Percentiles rank a stretch among this genome's conserved stretches.
phyloP scores from a whole-genome alignment of 1,140 invertebrate species.

The Globodera ellingtonae region DNA sequence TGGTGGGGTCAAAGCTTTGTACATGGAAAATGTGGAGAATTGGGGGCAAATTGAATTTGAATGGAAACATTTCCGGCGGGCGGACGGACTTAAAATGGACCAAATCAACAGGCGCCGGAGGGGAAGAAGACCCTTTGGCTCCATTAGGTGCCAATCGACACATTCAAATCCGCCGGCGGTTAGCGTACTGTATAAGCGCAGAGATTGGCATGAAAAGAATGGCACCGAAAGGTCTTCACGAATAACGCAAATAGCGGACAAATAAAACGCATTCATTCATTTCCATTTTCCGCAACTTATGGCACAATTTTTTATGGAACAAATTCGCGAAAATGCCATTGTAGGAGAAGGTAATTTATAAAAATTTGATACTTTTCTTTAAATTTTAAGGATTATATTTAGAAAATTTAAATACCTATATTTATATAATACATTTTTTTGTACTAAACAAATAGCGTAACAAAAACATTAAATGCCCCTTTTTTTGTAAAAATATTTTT shows the following conservation, averaged over 20 bases:
- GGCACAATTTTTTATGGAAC: not conserved
- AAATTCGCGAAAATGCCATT: not conserved
- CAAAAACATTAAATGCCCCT: not conserved
- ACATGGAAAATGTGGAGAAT: not conserved
- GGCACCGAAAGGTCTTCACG: not conserved
- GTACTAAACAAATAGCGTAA: not conserved
- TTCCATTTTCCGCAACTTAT: not conserved
- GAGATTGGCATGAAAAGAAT: not conserved
- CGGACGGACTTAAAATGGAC: not conserved
- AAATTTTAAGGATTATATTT: not conserved
- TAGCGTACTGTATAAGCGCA: not conserved
- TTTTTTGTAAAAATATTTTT: no score
- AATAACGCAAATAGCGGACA: no score
- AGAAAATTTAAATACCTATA: not conserved
- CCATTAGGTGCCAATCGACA: not conserved
- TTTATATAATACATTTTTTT: not conserved
- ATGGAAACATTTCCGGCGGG: not conserved
- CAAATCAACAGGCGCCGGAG: not conserved
- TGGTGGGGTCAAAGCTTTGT: not conserved
- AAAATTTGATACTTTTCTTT: no score
- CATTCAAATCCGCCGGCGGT: not conserved
- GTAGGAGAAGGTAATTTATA: not conserved
- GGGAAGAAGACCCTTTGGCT: not conserved
- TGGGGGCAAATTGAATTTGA: not conserved
- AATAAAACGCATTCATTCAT: no score